Evolutionary conservation across 2,797 vertebrate species (phyloP).

Genomic region (Syncerus caffer): DNA sequence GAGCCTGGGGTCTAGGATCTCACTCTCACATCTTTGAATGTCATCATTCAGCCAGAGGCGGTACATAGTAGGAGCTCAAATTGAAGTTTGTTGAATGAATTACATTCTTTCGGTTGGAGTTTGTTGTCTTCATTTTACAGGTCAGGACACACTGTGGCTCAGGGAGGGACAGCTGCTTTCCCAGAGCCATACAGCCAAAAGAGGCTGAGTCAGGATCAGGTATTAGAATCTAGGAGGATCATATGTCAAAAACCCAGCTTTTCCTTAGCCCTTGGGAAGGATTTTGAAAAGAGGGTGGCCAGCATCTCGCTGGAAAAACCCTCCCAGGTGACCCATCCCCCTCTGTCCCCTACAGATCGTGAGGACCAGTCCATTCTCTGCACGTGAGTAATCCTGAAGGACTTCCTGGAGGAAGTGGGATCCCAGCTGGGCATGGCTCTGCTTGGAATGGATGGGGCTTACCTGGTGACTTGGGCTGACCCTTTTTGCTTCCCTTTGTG

Average conservation of each 20-base stretch:
- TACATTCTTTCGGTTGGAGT: background rate
- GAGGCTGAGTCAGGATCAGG: background rate
- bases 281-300: background rate
- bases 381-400: conserved; percentile 89
- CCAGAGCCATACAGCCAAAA: background rate
- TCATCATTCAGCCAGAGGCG: fast-evolving
- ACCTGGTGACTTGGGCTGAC: background rate
- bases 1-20: background rate
- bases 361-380: conserved; percentile 95
- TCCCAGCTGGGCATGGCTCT: background rate
- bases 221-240: background rate
- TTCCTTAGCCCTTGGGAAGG: background rate
- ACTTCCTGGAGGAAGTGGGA: background rate
- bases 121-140: background rate
- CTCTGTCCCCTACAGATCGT: conserved; percentile 84
- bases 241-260: background rate
- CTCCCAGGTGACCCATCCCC: background rate
- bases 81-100: background rate
- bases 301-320: background rate
- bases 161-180: background rate
- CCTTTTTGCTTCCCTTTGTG: background rate
- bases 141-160: background rate
- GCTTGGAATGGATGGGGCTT: background rate
- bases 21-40: background rate
- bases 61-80: background rate